Base-by-base conservation (phyloP, 2,797 vertebrate genomes). In the Notolepis coatsorum region DNA sequence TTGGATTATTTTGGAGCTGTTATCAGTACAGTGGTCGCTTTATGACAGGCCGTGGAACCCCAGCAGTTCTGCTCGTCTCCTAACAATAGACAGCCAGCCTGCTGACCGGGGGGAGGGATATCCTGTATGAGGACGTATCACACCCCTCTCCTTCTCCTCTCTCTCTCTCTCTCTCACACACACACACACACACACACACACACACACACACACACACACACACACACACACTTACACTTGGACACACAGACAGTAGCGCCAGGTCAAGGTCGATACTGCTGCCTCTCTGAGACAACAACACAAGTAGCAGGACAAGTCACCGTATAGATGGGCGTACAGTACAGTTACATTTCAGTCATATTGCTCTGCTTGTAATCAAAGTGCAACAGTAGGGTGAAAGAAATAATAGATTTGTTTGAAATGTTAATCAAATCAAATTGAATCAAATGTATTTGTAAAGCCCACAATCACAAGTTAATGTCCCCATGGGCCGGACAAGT, bases 71-170 rank as follows among this genome's bases (percentile, higher is more conserved):
- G 89, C 72, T 74, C 81, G 65, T 78, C 71, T 80, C 61, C 80
- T 91, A 93, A 93, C 92, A 93, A 94, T 93, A 88, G 91, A 84
- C 86, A 88, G 76, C 77, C 71, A 66, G 65, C 79, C 80, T 88
- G 79, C 83, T 87, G 87, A 80, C 81, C 76, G 83, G 80, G 88
- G 80, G 87, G 86, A 77, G 86, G 93, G 92, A 94, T 89, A 93
- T 94, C 93, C 93, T 94, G 92, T 91, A 92, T 89, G 85, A 84
- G 88, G 86, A 83, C 62, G 81, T 89, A 90, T 91, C 88, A 88
- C 88, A 61, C 87, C 88, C 63, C 68, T 61, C 42, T 49, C 46
- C 25, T 33, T 21, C 39, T 35, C 20, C 30, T 47, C 52, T 38
- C 51, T 62, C 27, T 18, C 38, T 43, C 61, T n/a, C n/a, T n/a